Percentiles rank a stretch among this genome's conserved stretches.
These are phyloP conservation scores for Dusona sp. DNA, from an alignment of 2,888 invertebrate species.

Conservation along the genomic window DNA sequence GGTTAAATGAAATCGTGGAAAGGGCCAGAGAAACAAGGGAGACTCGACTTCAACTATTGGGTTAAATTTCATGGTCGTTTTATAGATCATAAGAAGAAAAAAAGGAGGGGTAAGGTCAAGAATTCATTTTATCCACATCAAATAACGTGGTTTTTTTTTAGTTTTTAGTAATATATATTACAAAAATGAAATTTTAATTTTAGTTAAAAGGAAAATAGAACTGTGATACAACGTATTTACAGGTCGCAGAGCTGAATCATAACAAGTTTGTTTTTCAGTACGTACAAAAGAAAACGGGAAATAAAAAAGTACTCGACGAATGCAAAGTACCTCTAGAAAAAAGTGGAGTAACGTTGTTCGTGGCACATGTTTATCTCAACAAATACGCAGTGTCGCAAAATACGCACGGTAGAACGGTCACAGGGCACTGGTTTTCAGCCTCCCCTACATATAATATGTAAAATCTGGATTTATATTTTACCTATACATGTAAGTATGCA, in stretches of 20 bases:
- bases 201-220: neutral
- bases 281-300: neutral
- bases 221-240: neutral
- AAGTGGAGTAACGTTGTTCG: neutral
- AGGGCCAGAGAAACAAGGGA: constrained; percentile 31
- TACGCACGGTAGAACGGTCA: constrained; percentile 1
- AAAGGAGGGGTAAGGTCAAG: constrained; percentile 1
- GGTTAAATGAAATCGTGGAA: constrained; percentile 38
- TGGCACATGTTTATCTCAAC: neutral
- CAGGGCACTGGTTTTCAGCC: neutral
- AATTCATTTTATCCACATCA: constrained; percentile 43
- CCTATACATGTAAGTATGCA: neutral
- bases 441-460: neutral
- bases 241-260: neutral
- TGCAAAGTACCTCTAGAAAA: neutral
- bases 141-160: constrained; percentile 7
- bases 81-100: constrained; percentile 24
- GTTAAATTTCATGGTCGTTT: constrained; percentile 37
- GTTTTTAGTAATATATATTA: neutral
- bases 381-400: neutral
- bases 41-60: constrained; percentile 41
- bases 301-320: neutral
- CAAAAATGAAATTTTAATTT: neutral
- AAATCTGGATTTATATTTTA: neutral
- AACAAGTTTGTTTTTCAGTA: neutral